Base-by-base conservation (phyloP, 2,797 vertebrate genomes). In the Silurus lanzhouensis region DNA sequence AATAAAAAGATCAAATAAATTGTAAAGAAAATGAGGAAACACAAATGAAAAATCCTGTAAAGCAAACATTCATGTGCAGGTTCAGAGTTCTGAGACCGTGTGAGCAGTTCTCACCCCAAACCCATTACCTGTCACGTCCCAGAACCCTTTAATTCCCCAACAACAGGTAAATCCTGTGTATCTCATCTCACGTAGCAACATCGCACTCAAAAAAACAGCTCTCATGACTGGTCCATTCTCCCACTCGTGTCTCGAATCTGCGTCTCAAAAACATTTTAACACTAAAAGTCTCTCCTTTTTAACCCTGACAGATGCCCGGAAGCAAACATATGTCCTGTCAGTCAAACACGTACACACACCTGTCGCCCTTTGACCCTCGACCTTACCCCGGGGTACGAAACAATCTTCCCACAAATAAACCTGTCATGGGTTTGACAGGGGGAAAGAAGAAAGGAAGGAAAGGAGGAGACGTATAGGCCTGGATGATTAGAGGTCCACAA, bases 391-490 rank as follows among this genome's bases (percentile, higher is more conserved):
- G 83, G 77, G 67, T 57, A 80, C 31, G 19, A 70, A 85, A 63
- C 44, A 55, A 46, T 27, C 44, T 46, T 27, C 19, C 44, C 14
- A 8, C 25, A 46, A 72, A 85, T 71, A 85, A 52, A 22, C 58
- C 83, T 71, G 63, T 78, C 75, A 79, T n/a, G 8, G 22, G 19
- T 78, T 84, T 84, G 83, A 84, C 74, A 60, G 63, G 52, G 20
- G 67, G 48, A 20, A 80, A n/a, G 83, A 66, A 72, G 61, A 17
- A 27, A 58, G 44, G n/a, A 75, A 52, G 31, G 12, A 83, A 78
- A 67, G 88, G 82, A 81, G 90, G 89, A 80, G 78, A 85, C 86
- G 89, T 88, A 17, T 19, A n/a, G 46, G 81, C 57, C 81, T 60
- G 67, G 67, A 71, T 57, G 60, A 66, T 48, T 64, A 48, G 38